Conservation (phyloP, 2,113 vertebrate species). For the Channa argus region DNA sequence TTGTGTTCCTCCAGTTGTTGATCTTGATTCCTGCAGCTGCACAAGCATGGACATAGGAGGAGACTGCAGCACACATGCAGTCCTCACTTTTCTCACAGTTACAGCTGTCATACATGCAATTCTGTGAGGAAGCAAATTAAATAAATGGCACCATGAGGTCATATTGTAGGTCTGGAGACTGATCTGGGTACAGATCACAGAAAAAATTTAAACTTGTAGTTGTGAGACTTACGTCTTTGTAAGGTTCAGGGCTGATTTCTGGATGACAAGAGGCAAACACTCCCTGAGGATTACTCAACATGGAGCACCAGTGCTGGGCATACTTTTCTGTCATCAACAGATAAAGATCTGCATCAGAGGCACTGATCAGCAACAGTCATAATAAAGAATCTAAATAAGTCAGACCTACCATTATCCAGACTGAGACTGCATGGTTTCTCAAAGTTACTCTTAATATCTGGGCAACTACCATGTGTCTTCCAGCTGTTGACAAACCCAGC, state of each 20-base stretch:
- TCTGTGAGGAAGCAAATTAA: conserved; percentile 75
- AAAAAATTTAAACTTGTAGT: not conserved
- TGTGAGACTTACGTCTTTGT: conserved; percentile 80
- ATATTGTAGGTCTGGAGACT: not conserved
- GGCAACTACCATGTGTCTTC: conserved; percentile 75
- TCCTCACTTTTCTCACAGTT: conserved; percentile 92
- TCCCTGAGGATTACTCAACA: conserved; percentile 76
- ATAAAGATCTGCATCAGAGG: conserved; percentile 10
- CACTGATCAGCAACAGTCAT: not conserved
- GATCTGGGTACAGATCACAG: not conserved
- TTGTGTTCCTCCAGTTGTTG: conserved; percentile 81
- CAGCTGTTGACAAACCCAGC: conserved; percentile 81
- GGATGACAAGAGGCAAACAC: conserved; percentile 87
- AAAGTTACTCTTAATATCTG: conserved; percentile 61
- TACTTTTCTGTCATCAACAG: conserved; percentile 84
- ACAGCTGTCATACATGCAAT: conserved; percentile 94
- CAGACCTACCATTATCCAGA: conserved; percentile 75
- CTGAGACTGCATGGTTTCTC: conserved; percentile 79
- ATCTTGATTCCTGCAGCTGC: conserved; percentile 73
- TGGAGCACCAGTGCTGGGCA: conserved; percentile 88
- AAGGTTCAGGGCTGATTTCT: conserved; percentile 81
- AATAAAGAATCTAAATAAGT: not conserved
- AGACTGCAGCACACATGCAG: conserved; percentile 90
- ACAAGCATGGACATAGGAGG: conserved; percentile 88
- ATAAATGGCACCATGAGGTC: not conserved